Evolutionary conservation across 2,888 invertebrate species (phyloP).

Genomic region (Sylvicola cinctus): DNA sequence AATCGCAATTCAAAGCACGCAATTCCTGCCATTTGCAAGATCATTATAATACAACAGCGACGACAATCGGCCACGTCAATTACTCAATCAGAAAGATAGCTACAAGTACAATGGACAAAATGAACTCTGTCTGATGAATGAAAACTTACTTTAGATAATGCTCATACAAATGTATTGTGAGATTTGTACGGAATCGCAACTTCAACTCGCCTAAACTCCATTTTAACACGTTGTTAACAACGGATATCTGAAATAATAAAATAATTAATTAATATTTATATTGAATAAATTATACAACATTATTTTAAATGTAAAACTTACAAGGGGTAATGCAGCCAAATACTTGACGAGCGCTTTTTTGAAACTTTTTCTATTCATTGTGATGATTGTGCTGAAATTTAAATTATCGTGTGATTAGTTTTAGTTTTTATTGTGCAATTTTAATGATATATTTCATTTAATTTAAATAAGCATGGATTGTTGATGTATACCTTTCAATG

Average conservation of each 20-base stretch:
- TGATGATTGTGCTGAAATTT: constrained; percentile 78
- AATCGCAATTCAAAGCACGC: no score
- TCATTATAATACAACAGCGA: no score
- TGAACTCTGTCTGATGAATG: neutral
- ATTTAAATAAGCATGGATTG: constrained; percentile 1
- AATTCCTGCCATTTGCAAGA: no score
- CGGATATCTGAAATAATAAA: constrained; percentile 50
- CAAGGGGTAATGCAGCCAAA: constrained; percentile 69
- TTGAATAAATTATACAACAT: neutral
- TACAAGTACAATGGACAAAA: constrained; percentile 5
- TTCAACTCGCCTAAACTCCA: constrained; percentile 90
- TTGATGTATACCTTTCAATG: constrained; percentile 57
- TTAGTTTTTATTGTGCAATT: no score
- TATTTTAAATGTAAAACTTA: constrained; percentile 20
- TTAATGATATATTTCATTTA: constrained; percentile 11
- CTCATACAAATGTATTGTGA: constrained; percentile 70
- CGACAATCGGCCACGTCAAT: no score
- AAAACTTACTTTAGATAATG: constrained; percentile 73
- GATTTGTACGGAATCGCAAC: constrained; percentile 69
- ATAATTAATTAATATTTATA: constrained; percentile 6
- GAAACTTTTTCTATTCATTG: constrained; percentile 63
- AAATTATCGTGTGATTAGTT: no score
- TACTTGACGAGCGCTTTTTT: constrained; percentile 52
- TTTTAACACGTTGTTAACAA: constrained; percentile 85
- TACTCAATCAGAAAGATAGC: constrained; percentile 6